These are phyloP conservation scores for Calliphora vicina DNA, from an alignment of 1,140 invertebrate species.

Conservation along the genomic window DNA sequence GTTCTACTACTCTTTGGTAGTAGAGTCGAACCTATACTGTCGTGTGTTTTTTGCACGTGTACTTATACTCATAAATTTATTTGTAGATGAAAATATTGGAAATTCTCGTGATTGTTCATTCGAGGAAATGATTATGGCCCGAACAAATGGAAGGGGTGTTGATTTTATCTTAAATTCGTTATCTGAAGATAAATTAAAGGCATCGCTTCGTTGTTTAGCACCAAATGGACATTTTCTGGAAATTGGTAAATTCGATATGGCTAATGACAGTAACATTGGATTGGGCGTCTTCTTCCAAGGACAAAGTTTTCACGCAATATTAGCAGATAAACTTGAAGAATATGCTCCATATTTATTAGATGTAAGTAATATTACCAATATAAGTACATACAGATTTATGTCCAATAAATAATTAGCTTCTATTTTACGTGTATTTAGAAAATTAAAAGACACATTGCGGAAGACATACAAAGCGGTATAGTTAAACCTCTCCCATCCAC, in stretches of 20 bases:
- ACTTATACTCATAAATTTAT: not conserved
- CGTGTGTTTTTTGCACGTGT: no score
- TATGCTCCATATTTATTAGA: slow-evolving; percentile 63
- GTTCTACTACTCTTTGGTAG: no score
- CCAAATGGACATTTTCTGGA: slow-evolving; percentile 75
- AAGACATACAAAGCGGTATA: slow-evolving; percentile 65
- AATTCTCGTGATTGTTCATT: slow-evolving; percentile 72
- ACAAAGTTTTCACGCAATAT: slow-evolving; percentile 86
- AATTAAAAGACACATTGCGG: slow-evolving; percentile 43
- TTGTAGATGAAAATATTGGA: slow-evolving; percentile 67
- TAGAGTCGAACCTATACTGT: no score
- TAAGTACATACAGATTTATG: not conserved
- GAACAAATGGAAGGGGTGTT: slow-evolving; percentile 71
- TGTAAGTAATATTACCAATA: slow-evolving; percentile 47
- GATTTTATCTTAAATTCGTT: slow-evolving; percentile 75
- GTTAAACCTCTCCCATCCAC: slow-evolving; percentile 71
- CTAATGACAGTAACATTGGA: slow-evolving; percentile 71
- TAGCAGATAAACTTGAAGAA: slow-evolving; percentile 78
- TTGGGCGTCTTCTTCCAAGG: slow-evolving; percentile 83
- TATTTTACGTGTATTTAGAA: slow-evolving; percentile 48
- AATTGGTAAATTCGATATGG: slow-evolving; percentile 80
- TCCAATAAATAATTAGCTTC: not conserved
- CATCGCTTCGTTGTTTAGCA: slow-evolving; percentile 80
- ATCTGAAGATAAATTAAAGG: slow-evolving; percentile 73
- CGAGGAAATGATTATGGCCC: slow-evolving; percentile 68